phyloP scores from a whole-genome alignment of 1,140 invertebrate genomes.

The Sinonovacula constricta region DNA sequence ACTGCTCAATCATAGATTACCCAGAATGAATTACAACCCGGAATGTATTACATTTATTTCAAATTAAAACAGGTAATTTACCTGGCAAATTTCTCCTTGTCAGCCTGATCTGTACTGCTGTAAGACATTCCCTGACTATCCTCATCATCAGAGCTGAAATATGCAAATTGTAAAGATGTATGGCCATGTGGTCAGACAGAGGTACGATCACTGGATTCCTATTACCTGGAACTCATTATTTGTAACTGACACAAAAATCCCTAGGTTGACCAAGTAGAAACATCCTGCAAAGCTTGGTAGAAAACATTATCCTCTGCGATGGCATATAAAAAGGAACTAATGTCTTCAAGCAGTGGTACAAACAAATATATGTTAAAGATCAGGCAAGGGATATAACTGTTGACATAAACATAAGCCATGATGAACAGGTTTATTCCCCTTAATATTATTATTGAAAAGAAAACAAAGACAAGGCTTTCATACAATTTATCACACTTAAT shows the following conservation, averaged over 20 bases:
- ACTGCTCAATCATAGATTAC: not conserved
- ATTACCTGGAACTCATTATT: too few relatives aligned
- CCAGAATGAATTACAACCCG: not conserved
- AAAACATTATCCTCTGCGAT: too few relatives aligned
- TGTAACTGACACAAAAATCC: not conserved
- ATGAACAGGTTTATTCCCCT: too few relatives aligned
- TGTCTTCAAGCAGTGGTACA: too few relatives aligned
- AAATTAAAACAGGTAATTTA: slow-evolving; percentile 73
- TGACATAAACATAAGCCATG: too few relatives aligned
- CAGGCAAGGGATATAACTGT: too few relatives aligned
- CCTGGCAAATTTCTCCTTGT: slow-evolving; percentile 97
- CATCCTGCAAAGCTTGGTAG: not conserved
- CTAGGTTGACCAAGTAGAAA: not conserved
- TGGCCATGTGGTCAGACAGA: not conserved
- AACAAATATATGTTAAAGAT: too few relatives aligned
- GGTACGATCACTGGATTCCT: not conserved
- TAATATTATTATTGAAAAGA: too few relatives aligned
- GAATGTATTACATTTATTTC: not conserved
- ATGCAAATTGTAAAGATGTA: too few relatives aligned
- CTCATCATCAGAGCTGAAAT: slow-evolving; percentile 79
- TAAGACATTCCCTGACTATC: slow-evolving; percentile 77
- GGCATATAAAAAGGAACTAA: too few relatives aligned
- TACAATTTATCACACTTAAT: too few relatives aligned
- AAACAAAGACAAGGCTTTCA: too few relatives aligned
- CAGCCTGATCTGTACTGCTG: slow-evolving; percentile 88